These are phyloP conservation scores for Drosophila pruinosa DNA, from an alignment of 1,140 invertebrate species.

Conservation along the genomic window DNA sequence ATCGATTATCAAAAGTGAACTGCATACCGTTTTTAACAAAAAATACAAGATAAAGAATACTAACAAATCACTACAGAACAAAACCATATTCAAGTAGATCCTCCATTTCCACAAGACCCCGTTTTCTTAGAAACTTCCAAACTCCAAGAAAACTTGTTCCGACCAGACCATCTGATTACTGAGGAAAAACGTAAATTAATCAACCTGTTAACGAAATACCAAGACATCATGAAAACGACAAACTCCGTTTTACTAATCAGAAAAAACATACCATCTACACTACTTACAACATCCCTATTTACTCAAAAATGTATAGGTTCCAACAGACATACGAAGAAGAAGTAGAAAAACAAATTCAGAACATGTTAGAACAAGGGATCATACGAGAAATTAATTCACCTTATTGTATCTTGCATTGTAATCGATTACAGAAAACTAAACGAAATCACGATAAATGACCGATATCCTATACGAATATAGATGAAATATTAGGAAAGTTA, in stretches of 20 bases:
- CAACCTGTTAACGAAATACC: background rate
- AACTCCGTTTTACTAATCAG: background rate
- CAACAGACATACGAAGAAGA: background rate
- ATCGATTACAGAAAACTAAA: background rate
- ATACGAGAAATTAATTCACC: background rate
- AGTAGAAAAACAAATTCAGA: slow-evolving; percentile 1
- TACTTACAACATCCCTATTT: background rate
- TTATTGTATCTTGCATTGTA: slow-evolving; percentile 41
- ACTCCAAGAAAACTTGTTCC: background rate
- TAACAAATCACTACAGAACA: background rate
- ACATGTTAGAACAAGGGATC: slow-evolving; percentile 1
- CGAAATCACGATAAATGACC: slow-evolving; percentile 61
- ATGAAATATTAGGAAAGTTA: slow-evolving; percentile 82
- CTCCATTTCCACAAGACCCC: background rate
- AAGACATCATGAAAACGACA: background rate
- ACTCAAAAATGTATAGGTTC: background rate
- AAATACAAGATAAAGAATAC: background rate
- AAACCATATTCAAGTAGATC: background rate
- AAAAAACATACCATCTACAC: background rate
- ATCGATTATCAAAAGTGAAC: background rate
- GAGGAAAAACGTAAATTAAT: background rate
- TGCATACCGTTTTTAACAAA: background rate
- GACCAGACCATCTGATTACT: background rate
- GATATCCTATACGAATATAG: slow-evolving; percentile 84
- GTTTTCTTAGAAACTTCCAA: background rate